Evolutionary conservation across 2,888 invertebrate species (phyloP), one percentile per base, ranked within the genome.

Genomic region (Marronus borbonicus): DNA sequence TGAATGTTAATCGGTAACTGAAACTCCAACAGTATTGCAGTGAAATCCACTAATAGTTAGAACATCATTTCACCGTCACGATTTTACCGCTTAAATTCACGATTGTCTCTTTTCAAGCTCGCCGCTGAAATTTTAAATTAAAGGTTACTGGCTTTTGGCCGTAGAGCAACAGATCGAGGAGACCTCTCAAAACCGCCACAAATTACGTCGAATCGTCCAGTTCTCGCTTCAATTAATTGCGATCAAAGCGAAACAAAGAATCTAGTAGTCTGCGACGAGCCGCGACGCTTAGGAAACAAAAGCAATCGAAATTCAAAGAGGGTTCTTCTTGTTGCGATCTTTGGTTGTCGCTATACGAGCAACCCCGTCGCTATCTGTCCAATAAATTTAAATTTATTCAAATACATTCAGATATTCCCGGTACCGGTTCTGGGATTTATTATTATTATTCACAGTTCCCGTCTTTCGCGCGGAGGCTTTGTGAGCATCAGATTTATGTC

Each of bases 311-410:
- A 68, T 68, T 68, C 68, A 50, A 68, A 50, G 50, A 50, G 68
- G 50, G 68, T 17, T 44, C 44, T 8, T 44, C 44, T 58, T 72
- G 39, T 72, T 12, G 72, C 58, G 58, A 39, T 72, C 39, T 39
- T 58, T 58, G 8, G 36, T 17, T 58, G 50, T 44, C 36, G 58
- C 31, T 36, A 5, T 58, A 17, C 55, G 55, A n/a, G 55, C 20
- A 24, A 20, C 55, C 44, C 44, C 69, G 52, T 31, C 58, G 39
- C 44, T 39, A 24, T 52, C 72, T 58, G 24, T 58, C 58, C 24
- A 17, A 72, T 72, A 72, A 72, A 76, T 76, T 76, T 65, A 76
- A 65, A 64, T 74, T 74, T 74, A 76, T 76, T 76, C 49, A 49
- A 76, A 76, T 76, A 14, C 55, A 76, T 76, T 76, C 76, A 65